These are phyloP conservation scores for Gavia stellata DNA, from an alignment of 2,113 vertebrate genomes.

Conservation along the genomic window DNA sequence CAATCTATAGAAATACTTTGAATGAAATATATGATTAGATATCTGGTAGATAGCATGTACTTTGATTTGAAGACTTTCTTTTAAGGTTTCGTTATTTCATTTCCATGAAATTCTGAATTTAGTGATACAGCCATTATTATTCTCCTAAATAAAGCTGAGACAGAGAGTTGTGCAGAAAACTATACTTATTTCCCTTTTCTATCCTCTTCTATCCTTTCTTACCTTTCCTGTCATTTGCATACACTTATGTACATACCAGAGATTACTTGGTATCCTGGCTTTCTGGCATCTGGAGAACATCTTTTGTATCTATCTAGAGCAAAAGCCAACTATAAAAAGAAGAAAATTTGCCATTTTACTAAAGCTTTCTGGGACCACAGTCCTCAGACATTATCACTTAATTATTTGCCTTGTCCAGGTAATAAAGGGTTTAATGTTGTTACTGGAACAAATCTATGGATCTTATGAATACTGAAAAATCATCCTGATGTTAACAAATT, in stretches of 20 bases:
- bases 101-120: neutral
- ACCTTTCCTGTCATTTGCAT: neutral
- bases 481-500: neutral
- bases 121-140: neutral
- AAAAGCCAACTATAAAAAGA: neutral
- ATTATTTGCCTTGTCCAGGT: neutral
- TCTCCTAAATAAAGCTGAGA: neutral
- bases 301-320: neutral
- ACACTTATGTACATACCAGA: neutral
- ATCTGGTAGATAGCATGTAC: neutral
- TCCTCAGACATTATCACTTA: neutral
- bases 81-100: neutral
- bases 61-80: neutral
- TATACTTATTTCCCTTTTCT: neutral
- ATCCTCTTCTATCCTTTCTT: neutral
- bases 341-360: neutral
- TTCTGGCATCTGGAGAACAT: neutral
- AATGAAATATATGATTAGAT: neutral
- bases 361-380: neutral
- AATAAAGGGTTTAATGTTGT: neutral
- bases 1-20: neutral
- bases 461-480: neutral
- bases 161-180: rapidly evolving
- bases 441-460: neutral
- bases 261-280: neutral